Evolutionary conservation across 2,888 invertebrate species (phyloP).

Genomic region (Dasysyrphus albostriatus): DNA sequence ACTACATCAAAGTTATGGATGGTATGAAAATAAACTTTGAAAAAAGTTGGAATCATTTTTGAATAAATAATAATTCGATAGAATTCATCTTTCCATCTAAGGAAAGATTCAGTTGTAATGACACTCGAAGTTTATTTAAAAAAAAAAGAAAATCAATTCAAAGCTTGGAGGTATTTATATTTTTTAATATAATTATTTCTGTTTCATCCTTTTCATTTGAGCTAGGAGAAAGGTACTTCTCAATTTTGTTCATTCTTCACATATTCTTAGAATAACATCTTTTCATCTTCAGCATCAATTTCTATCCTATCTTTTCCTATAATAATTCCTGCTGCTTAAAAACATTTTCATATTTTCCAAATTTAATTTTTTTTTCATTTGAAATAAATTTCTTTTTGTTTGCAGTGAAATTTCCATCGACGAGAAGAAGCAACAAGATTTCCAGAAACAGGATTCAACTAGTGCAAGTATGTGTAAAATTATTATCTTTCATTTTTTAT

Average conservation of each 20-base stretch:
- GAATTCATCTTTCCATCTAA: no score
- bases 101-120: not conserved
- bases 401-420: conserved; percentile 64
- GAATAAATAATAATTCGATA: no score
- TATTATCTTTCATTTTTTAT: conserved; percentile 39
- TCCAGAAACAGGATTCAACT: conserved; percentile 53
- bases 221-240: not conserved
- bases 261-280: conserved; percentile 26
- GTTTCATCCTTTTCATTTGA: not conserved
- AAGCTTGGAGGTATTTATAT: not conserved
- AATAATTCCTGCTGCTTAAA: not conserved
- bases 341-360: not conserved
- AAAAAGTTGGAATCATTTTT: no score
- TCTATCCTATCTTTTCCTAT: not conserved
- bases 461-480: conserved; percentile 70
- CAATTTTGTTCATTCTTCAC: not conserved
- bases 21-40: no score
- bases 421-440: conserved; percentile 42
- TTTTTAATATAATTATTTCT: not conserved
- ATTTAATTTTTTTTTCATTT: not conserved
- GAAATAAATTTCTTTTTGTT: not conserved
- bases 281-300: conserved; percentile 36
- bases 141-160: not conserved
- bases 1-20: no score
- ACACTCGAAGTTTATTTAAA: no score